phyloP scores from a whole-genome alignment of 2,888 invertebrate species.

The Opisthograptis luteolata region DNA sequence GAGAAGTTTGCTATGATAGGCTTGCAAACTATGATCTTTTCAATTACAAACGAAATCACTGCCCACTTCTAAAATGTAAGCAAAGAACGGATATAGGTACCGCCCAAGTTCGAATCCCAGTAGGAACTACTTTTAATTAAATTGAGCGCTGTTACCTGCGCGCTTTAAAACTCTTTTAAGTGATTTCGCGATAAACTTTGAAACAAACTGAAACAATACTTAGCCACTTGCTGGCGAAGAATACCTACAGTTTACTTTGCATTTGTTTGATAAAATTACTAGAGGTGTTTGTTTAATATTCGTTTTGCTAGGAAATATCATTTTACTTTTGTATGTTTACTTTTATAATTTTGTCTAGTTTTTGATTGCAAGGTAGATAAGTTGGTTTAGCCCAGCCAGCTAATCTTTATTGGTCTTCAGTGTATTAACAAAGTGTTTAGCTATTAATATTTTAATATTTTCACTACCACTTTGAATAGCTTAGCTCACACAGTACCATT shows the following conservation, averaged over 20 bases:
- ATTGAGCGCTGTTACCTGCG: conserved; percentile 60
- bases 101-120: conserved; percentile 46
- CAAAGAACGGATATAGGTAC: conserved; percentile 33
- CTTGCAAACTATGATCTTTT: background rate
- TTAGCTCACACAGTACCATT: too few relatives aligned
- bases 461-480: too few relatives aligned
- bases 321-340: background rate
- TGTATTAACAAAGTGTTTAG: too few relatives aligned
- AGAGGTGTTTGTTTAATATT: conserved; percentile 7
- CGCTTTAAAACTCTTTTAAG: conserved; percentile 62
- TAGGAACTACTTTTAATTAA: conserved; percentile 66
- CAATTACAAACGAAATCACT: conserved; percentile 7
- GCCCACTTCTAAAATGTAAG: conserved; percentile 35
- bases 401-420: too few relatives aligned
- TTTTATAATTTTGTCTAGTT: too few relatives aligned
- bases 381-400: too few relatives aligned
- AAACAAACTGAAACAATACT: conserved; percentile 62
- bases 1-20: too few relatives aligned
- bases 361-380: too few relatives aligned
- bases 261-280: conserved; percentile 48
- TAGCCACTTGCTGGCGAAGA: conserved; percentile 45
- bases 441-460: too few relatives aligned
- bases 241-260: conserved; percentile 41
- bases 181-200: conserved; percentile 66
- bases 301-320: background rate